Base-by-base conservation (phyloP, 1,140 invertebrate species). In the Popillia japonica region DNA sequence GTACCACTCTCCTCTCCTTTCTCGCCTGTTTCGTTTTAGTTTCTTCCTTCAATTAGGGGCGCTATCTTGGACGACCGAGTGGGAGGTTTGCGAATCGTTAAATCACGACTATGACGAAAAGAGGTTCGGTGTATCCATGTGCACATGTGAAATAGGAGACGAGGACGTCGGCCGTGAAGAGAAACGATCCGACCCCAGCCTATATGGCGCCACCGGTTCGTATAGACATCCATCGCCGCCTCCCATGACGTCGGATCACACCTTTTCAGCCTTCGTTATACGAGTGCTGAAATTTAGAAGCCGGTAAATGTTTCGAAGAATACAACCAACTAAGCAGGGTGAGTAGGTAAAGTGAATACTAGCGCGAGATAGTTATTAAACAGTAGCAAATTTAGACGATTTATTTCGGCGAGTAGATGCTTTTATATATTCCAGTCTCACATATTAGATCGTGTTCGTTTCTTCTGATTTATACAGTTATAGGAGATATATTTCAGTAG, bases 11-110 rank as follows among this genome's bases (percentile, higher is more conserved):
- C 27, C 22, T 68, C 22, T 27, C 14, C 17, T 17, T 17, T 55
- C 48, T 55, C 17, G 17, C 22, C 10, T 3, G 17, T 27, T 14
- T 22, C 22, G 11, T 3, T 22, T 10, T 41, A 77, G 79, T 72
- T 78, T 44, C 64, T 77, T 77, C 34, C 44, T 76, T 76, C 80
- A 81, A 81, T 81, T 81, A 81, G 78, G 78, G 42, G 64, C 59
- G 76, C 76, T 68, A 68, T 68, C 48, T 55, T 22, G 61, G 72
- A 72, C 80, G 76, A 68, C 64, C 61, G 76, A 79, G 78, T 79
- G 78, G 78, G 78, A 76, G 78, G 78, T 79, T 78, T 77, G 78
- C 78, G 72, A 77, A 77, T 79, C 78, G 76, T 73, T 79, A 79
- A 79, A 79, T 79, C 78, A 79, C 78, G 40, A n/a, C 40, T 14